Conservation (phyloP, 2,797 vertebrate genomes). For the Sebastes melanostomus region DNA sequence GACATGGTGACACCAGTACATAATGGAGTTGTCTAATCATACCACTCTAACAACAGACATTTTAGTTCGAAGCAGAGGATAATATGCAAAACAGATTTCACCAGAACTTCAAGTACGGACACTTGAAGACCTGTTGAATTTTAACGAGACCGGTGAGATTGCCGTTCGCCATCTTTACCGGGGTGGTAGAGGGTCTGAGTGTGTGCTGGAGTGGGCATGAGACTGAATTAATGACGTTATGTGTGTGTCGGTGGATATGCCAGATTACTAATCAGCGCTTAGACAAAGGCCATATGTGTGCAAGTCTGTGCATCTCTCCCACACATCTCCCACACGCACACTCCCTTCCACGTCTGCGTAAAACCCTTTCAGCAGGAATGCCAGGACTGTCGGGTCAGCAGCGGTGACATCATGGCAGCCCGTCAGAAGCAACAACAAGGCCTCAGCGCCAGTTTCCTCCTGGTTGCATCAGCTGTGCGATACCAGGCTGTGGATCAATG, state of each 20-base stretch:
- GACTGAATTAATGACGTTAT: constrained; percentile 67
- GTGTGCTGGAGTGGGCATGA: constrained; percentile 65
- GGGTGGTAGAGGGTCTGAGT: constrained; percentile 48
- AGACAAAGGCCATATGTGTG: constrained; percentile 76
- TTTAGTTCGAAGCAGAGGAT: constrained; percentile 29
- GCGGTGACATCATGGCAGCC: constrained; percentile 77
- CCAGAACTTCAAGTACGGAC: constrained; percentile 39
- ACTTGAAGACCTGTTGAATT: constrained; percentile 75
- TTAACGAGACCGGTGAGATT: constrained; percentile 63
- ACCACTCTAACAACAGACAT: constrained; percentile 32
- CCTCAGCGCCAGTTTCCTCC: constrained; percentile 64
- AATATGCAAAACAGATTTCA: constrained; percentile 54
- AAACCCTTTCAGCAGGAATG: constrained; percentile 74
- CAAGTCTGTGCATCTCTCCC: constrained; percentile 57
- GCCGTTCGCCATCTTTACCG: constrained; percentile 57
- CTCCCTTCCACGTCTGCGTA: constrained; percentile 46
- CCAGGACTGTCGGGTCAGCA: constrained; percentile 75
- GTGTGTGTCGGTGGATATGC: constrained; percentile 51
- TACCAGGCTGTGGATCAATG: constrained; percentile 46
- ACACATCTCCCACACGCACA: constrained; percentile 47
- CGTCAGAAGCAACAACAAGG: constrained; percentile 59
- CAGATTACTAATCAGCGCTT: constrained; percentile 75
- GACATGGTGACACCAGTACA: constrained; percentile 16
- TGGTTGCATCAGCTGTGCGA: constrained; percentile 64
- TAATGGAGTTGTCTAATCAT: constrained; percentile 41